Evolutionary conservation across 2,113 vertebrate genomes (phyloP), one percentile per base, ranked within the genome.

Genomic region (Anser brachyrhynchus): DNA sequence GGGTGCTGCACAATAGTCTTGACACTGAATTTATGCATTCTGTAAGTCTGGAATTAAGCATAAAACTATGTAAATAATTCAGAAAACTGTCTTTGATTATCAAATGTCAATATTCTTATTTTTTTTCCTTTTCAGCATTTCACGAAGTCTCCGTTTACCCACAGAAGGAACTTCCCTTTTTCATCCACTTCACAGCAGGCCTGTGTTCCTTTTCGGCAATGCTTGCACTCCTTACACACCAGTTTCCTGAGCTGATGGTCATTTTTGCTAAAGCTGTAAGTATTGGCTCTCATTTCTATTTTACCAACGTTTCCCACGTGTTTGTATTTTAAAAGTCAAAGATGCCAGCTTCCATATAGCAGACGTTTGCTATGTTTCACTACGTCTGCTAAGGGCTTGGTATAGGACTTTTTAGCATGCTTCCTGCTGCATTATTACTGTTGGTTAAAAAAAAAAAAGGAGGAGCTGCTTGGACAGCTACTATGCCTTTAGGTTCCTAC

Each of bases 101-200:
- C 58, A 26, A 10, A 39, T 41, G 20, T 59, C 65, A 69, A 65
- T 29, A 5, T 33, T 67, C 41, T 37, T 59, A 3, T 13, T 26
- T 84, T 95, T 89, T 95, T 66, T 93, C 49, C 58, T 55, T 97
- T 97, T 35, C 97, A 99, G 99, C 99, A 3, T 99, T 99, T 98
- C 99, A 99, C 3, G 99, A 99, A 96, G 99, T 99, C 96, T 99
- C 99, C 21, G 99, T 99, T 80, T 99, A 99, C 96, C 99, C 99
- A 21, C 99, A 99, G 98, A 99, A 99, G 97, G 99, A 99, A 81
- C 98, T 99, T 90, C 99, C 99, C 69, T 99, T 99, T 97, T 99
- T 99, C 98, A 99, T 99, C 97, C 99, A 99, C 95, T 99, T 99
- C 98, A 99, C 99, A 97, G 99, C 99, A 89, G 99, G 99, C 92